Percentiles rank a stretch among this genome's conserved stretches.
Evolutionary conservation across 2,888 invertebrate species (phyloP).

Genomic region (Drosophila lacicola): DNA sequence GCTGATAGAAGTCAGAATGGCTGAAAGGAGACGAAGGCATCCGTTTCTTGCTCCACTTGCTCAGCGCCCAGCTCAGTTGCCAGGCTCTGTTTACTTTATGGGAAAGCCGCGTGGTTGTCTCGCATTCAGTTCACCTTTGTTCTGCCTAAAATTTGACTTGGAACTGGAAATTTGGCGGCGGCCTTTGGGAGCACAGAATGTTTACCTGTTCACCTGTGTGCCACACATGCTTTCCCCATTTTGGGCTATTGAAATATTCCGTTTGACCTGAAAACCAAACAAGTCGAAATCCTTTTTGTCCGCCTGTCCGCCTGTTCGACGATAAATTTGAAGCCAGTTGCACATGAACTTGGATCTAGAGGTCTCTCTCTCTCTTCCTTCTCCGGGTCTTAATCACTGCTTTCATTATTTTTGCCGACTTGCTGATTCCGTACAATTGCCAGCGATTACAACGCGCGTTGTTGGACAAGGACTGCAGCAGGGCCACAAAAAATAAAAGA

Average conservation of each 20-base stretch:
- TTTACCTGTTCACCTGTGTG: conserved; percentile 57
- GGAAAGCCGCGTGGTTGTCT: neutral
- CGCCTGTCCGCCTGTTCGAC: neutral
- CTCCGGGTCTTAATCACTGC: conserved; percentile 64
- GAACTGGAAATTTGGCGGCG: conserved; percentile 33
- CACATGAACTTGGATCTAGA: conserved; percentile 3
- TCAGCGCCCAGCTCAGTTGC: neutral
- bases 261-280: conserved; percentile 66
- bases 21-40: neutral
- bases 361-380: neutral
- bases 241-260: conserved; percentile 70
- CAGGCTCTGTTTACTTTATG: conserved; percentile 9
- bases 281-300: conserved; percentile 26
- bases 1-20: conserved; percentile 36
- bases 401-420: conserved; percentile 70
- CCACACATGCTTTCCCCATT: conserved; percentile 37
- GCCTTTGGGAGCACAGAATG: conserved; percentile 57
- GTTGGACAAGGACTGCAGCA: conserved; percentile 18
- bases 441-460: conserved; percentile 69
- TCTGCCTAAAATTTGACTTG: conserved; percentile 54
- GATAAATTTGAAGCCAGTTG: conserved; percentile 20
- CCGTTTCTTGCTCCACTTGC: neutral
- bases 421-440: conserved; percentile 80
- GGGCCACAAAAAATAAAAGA: conserved; percentile 18
- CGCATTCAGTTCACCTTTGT: conserved; percentile 35